Evolutionary conservation across 2,888 invertebrate species (phyloP).

Genomic region (Bombylius major): DNA sequence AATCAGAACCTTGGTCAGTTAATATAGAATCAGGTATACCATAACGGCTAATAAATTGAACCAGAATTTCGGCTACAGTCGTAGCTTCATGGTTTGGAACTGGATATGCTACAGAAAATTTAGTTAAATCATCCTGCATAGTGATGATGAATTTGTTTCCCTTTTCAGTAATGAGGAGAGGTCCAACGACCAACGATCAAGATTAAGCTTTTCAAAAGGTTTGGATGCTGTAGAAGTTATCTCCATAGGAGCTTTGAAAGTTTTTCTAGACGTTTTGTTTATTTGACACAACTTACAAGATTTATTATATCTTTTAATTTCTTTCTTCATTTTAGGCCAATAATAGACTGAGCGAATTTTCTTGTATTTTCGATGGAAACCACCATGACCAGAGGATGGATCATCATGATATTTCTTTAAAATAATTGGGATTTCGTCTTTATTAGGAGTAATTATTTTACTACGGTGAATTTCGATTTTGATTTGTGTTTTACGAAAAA

Average conservation of each 20-base stretch:
- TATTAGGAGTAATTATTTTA: background rate
- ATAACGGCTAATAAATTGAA: constrained; percentile 26
- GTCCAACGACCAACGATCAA: constrained; percentile 4
- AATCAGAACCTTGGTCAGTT: constrained; percentile 30
- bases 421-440: constrained; percentile 4
- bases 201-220: background rate
- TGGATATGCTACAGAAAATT: constrained; percentile 23
- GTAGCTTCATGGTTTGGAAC: constrained; percentile 24
- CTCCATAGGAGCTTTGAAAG: too few relatives aligned
- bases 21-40: constrained; percentile 20
- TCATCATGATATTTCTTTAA: background rate
- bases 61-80: constrained; percentile 19
- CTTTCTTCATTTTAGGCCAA: constrained; percentile 10
- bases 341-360: constrained; percentile 7
- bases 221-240: background rate
- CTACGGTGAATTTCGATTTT: constrained; percentile 5
- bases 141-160: constrained; percentile 16
- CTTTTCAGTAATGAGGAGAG: constrained; percentile 1
- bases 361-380: constrained; percentile 8
- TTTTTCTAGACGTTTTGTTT: background rate
- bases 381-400: constrained; percentile 5
- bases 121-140: constrained; percentile 26
- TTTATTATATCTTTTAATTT: constrained; percentile 7
- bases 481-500: constrained; percentile 6
- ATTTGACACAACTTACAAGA: background rate